Evolutionary conservation across 1,140 invertebrate genomes (phyloP).

Genomic region (Ladona fulva): DNA sequence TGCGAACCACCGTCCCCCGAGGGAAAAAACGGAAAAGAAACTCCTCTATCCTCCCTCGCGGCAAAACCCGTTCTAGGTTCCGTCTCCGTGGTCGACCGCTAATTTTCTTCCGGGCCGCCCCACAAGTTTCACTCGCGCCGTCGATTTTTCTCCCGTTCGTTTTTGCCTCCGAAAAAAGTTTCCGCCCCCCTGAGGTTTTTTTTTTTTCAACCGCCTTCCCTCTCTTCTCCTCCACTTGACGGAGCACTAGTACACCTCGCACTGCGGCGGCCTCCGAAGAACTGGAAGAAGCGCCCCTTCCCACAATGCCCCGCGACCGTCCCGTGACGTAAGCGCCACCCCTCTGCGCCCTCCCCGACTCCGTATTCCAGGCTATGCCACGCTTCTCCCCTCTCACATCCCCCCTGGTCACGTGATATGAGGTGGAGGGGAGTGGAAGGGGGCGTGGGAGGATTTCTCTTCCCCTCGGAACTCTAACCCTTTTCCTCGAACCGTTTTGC

Average conservation of each 20-base stretch:
- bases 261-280: not conserved
- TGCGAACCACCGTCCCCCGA: too few relatives aligned
- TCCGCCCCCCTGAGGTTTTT: not conserved
- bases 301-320: not conserved
- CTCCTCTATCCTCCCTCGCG: too few relatives aligned
- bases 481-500: too few relatives aligned
- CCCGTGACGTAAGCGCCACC: not conserved
- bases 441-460: too few relatives aligned
- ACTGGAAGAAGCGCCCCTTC: not conserved
- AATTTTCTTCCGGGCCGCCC: not conserved
- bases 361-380: not conserved
- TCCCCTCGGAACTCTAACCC: too few relatives aligned
- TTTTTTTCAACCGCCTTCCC: not conserved
- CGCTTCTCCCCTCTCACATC: not conserved
- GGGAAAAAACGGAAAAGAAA: too few relatives aligned
- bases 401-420: too few relatives aligned
- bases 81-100: too few relatives aligned
- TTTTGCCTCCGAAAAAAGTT: not conserved
- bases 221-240: not conserved
- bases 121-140: not conserved
- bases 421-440: too few relatives aligned
- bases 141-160: not conserved
- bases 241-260: not conserved
- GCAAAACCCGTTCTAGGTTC: too few relatives aligned
- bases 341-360: not conserved